Conservation (phyloP, 2,888 invertebrate species). For the Drosophila ustulata region DNA sequence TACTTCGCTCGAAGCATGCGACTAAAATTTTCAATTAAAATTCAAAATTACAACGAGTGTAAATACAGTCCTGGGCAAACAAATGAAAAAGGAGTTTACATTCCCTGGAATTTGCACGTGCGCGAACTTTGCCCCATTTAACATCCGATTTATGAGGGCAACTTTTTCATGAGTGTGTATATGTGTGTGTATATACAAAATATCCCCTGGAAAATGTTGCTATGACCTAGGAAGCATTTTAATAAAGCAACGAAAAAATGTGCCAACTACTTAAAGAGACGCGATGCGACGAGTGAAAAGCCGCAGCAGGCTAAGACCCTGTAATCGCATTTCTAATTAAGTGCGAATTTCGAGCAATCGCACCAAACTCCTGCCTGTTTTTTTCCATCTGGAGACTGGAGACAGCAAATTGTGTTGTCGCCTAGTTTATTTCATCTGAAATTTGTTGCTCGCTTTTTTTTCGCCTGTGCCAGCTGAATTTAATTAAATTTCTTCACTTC, state of each 20-base stretch:
- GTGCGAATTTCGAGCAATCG: slow-evolving; percentile 64
- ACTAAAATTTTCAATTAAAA: slow-evolving; percentile 7
- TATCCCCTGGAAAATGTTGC: background rate
- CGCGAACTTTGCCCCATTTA: slow-evolving; percentile 28
- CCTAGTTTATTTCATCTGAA: slow-evolving; percentile 70
- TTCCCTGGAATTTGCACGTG: slow-evolving; percentile 17
- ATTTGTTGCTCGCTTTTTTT: slow-evolving; percentile 19
- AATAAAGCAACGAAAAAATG: slow-evolving; percentile 54
- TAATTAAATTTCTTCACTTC: slow-evolving; percentile 80
- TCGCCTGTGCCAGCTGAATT: slow-evolving; percentile 67
- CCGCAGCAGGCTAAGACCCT: slow-evolving; percentile 57
- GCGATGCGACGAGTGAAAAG: slow-evolving; percentile 36
- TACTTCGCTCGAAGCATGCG: background rate
- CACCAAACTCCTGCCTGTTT: background rate
- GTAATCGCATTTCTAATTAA: slow-evolving; percentile 80
- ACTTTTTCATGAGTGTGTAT: background rate
- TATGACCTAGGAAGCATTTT: slow-evolving; percentile 38
- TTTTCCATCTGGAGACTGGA: slow-evolving; percentile 19
- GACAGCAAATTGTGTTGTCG: slow-evolving; percentile 70
- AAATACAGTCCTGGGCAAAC: slow-evolving; percentile 2
- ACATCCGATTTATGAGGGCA: slow-evolving; percentile 30
- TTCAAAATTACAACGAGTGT: slow-evolving; percentile 11
- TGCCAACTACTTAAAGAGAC: slow-evolving; percentile 55
- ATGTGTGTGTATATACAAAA: background rate
- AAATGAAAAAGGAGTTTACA: slow-evolving; percentile 20